Conservation (phyloP, 2,113 vertebrate species). For the Thamnophis sirtalis region DNA sequence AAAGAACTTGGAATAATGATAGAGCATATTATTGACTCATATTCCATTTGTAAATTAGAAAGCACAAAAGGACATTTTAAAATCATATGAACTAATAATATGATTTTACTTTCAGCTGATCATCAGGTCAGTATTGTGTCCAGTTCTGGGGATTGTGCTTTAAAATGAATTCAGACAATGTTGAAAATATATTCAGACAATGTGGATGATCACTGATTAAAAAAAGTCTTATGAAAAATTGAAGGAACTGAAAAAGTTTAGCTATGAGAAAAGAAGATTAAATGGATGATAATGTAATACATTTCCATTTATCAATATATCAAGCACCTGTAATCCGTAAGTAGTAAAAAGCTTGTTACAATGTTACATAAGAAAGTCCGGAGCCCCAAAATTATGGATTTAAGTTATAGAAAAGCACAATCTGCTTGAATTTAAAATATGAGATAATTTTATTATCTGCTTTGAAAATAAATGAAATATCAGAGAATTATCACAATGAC, state of each 20-base stretch:
- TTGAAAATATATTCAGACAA: background rate
- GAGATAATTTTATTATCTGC: background rate
- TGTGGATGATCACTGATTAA: background rate
- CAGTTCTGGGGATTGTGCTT: background rate
- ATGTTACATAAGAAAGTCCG: background rate
- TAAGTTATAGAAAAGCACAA: background rate
- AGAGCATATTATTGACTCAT: background rate
- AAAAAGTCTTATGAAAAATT: background rate
- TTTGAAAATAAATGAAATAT: background rate
- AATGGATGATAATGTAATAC: background rate
- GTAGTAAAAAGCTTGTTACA: background rate
- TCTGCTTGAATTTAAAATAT: background rate
- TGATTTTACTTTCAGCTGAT: background rate
- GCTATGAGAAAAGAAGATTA: background rate
- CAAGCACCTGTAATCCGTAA: background rate
- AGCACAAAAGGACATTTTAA: background rate
- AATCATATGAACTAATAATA: background rate
- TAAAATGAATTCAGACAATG: background rate
- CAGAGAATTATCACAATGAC: background rate
- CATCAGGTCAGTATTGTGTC: background rate
- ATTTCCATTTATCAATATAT: too few species aligned
- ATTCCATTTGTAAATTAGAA: background rate
- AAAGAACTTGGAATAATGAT: background rate
- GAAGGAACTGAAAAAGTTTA: background rate
- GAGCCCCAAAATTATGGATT: background rate